A percentile compares a stretch with the other conserved stretches of the same genome.
Conservation (phyloP, 1,140 invertebrate genomes). For the Samia ricini region DNA sequence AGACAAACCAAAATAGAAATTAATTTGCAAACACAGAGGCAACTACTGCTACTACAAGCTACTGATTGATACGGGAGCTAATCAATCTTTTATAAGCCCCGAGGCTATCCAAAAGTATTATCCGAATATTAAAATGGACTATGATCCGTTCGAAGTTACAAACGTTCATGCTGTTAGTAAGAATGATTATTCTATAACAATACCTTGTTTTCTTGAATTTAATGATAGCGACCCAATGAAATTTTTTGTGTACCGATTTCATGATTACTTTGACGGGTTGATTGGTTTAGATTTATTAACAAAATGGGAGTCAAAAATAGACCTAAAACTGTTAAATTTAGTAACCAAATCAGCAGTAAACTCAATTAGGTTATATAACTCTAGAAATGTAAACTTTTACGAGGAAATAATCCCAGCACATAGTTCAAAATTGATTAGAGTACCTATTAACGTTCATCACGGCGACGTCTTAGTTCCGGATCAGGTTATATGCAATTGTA, state of each 20-base stretch:
- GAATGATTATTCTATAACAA: too few relatives aligned
- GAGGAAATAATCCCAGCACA: constrained; percentile 21
- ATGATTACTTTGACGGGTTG: constrained; percentile 9
- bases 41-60: constrained; percentile 15
- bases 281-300: constrained; percentile 8
- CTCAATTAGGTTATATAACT: constrained; percentile 15
- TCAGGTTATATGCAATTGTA: constrained; percentile 22
- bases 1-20: constrained; percentile 11
- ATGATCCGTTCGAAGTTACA: too few relatives aligned
- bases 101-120: neutral
- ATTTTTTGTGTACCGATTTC: constrained; percentile 10
- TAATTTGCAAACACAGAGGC: constrained; percentile 12
- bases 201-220: too few relatives aligned
- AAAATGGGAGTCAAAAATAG: constrained; percentile 20
- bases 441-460: constrained; percentile 19
- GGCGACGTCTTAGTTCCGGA: constrained; percentile 18
- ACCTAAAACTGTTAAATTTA: constrained; percentile 25
- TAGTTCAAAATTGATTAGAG: constrained; percentile 16
- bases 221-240: constrained; percentile 3
- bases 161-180: constrained; percentile 11
- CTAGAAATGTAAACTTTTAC: constrained; percentile 19
- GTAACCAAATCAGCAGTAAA: neutral
- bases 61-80: constrained; percentile 20
- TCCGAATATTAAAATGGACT: constrained; percentile 4
- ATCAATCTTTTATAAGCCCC: too few relatives aligned